Percentiles rank a stretch among this genome's conserved stretches.
These are phyloP conservation scores for Rhamphomyia laevipes DNA, from an alignment of 2,888 invertebrate genomes.

Conservation along the genomic window DNA sequence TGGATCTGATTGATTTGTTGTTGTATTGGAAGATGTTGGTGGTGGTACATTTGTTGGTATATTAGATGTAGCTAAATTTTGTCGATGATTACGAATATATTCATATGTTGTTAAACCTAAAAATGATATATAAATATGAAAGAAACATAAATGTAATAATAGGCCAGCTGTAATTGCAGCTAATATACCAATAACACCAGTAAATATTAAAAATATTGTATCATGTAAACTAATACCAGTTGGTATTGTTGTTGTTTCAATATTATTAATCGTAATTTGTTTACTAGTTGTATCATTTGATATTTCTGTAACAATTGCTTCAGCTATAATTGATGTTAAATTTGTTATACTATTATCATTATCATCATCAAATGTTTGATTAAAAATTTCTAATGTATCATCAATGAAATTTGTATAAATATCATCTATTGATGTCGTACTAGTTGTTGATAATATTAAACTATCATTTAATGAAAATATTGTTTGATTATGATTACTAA, in stretches of 20 bases:
- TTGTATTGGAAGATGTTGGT: constrained; percentile 9
- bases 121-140: constrained; percentile 76
- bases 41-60: constrained; percentile 16
- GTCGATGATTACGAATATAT: constrained; percentile 53
- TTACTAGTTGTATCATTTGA: constrained; percentile 6
- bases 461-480: constrained; percentile 1
- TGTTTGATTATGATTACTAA: no score
- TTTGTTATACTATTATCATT: neutral
- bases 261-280: neutral
- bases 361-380: neutral
- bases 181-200: constrained; percentile 51
- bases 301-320: constrained; percentile 9
- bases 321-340: constrained; percentile 25
- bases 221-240: constrained; percentile 40
- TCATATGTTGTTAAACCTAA: constrained; percentile 83
- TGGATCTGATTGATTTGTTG: constrained; percentile 20
- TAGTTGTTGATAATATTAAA: neutral
- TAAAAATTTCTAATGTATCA: constrained; percentile 7
- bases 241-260: neutral
- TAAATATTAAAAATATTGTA: constrained; percentile 47
- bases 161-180: constrained; percentile 67
- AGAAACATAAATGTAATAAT: constrained; percentile 72
- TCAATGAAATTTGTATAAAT: constrained; percentile 11
- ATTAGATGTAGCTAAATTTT: constrained; percentile 22
- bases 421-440: constrained; percentile 5